Conservation (phyloP, 2,888 invertebrate genomes). For the Campoplex capitator region DNA sequence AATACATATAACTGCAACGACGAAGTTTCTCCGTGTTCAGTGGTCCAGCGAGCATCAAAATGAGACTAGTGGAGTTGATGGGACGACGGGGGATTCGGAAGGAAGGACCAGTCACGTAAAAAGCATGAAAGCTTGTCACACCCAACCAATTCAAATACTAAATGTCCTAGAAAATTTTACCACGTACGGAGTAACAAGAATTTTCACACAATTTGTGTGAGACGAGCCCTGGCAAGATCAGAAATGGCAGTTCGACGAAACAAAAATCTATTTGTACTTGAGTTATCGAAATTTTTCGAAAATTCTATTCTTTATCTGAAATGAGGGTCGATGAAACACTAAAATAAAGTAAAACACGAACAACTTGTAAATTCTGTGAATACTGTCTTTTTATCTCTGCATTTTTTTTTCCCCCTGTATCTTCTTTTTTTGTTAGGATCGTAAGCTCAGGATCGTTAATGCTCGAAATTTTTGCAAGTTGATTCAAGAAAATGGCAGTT, state of each 20-base stretch:
- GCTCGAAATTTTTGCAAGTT: slow-evolving; percentile 49
- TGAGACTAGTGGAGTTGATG: slow-evolving; percentile 15
- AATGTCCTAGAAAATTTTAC: background rate
- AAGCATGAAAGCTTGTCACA: slow-evolving; percentile 10
- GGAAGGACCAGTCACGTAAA: slow-evolving; percentile 6
- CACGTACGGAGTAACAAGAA: background rate
- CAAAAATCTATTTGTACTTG: background rate
- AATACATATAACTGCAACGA: slow-evolving; percentile 29
- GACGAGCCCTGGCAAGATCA: too few relatives aligned
- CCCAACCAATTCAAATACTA: background rate
- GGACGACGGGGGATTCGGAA: background rate
- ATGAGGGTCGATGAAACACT: background rate
- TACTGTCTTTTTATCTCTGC: slow-evolving; percentile 1
- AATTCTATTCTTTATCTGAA: background rate
- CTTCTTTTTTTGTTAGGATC: background rate
- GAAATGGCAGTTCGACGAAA: background rate
- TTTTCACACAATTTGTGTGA: background rate
- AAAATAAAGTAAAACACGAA: slow-evolving; percentile 23
- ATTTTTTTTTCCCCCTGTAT: background rate
- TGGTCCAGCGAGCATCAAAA: slow-evolving; percentile 8
- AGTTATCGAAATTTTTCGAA: background rate
- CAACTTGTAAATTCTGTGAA: slow-evolving; percentile 37
- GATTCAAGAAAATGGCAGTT: slow-evolving; percentile 37
- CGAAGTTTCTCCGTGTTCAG: slow-evolving; percentile 43
- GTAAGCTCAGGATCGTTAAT: slow-evolving; percentile 51